Conservation (phyloP, 2,797 vertebrate genomes). For the Gallinago nigripennis region DNA sequence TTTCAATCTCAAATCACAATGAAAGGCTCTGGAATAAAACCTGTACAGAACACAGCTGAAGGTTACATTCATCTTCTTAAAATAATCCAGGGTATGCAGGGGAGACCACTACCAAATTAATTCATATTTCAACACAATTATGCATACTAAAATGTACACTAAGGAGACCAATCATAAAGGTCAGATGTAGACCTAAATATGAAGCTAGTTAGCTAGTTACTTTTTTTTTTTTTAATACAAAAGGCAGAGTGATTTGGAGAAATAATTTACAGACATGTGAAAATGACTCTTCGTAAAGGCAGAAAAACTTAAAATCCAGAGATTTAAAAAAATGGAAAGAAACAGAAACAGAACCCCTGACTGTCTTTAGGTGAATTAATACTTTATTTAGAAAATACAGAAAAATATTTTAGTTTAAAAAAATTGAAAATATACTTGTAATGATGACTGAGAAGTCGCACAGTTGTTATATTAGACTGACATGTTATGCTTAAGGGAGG, state of each 20-base stretch:
- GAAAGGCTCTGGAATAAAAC: conserved; percentile 49
- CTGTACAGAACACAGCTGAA: conserved; percentile 48
- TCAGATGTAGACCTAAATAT: conserved; percentile 12
- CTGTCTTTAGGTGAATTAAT: background rate
- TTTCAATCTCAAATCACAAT: conserved; percentile 64
- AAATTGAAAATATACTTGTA: background rate
- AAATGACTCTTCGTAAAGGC: background rate
- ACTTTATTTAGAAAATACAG: background rate
- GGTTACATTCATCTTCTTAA: conserved; percentile 65
- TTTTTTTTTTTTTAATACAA: background rate
- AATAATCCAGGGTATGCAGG: conserved; percentile 31
- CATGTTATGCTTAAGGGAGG: background rate
- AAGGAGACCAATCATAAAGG: conserved; percentile 16
- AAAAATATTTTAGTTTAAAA: background rate
- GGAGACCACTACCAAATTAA: conserved; percentile 39
- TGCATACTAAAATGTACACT: conserved; percentile 29
- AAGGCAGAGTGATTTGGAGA: background rate
- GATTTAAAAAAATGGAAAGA: background rate
- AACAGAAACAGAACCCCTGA: background rate
- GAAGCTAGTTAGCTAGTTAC: background rate
- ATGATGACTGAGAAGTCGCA: background rate
- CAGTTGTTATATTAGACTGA: background rate
- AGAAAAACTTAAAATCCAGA: background rate
- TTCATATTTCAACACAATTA: conserved; percentile 42
- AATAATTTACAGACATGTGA: background rate